phyloP scores from a whole-genome alignment of 2,113 vertebrate species.

The Trichechus manatus region DNA sequence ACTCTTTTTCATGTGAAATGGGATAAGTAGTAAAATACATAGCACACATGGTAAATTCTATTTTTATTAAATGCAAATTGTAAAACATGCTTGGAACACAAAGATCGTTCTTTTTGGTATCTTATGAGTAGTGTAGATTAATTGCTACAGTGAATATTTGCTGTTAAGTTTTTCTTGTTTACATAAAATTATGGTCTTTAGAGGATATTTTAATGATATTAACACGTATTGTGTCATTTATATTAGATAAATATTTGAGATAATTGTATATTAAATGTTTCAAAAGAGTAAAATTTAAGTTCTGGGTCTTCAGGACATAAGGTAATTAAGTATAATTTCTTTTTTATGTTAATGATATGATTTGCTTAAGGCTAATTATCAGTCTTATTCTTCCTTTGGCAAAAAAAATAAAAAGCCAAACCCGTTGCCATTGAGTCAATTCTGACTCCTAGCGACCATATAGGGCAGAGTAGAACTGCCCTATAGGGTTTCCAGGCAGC shows the following conservation, averaged over 20 bases:
- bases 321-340: not conserved
- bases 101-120: not conserved
- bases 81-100: constrained; percentile 35
- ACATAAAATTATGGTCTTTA: constrained; percentile 36
- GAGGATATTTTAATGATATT: constrained; percentile 29
- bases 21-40: constrained; percentile 9
- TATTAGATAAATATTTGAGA: not conserved
- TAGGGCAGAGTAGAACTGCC: too few species aligned
- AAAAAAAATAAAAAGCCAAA: not conserved
- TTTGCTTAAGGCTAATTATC: constrained; percentile 40
- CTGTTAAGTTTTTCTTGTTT: constrained; percentile 19
- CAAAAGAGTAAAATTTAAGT: constrained; percentile 52
- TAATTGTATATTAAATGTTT: constrained; percentile 40
- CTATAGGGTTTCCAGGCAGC: too few species aligned
- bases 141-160: constrained; percentile 15
- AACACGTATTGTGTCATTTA: not conserved
- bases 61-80: constrained; percentile 43
- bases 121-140: not conserved
- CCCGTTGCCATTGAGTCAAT: too few species aligned
- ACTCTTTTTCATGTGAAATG: constrained; percentile 14
- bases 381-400: not conserved
- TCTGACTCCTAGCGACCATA: too few species aligned
- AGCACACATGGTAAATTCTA: not conserved
- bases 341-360: constrained; percentile 26
- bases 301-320: not conserved